These are phyloP conservation scores for Gorsachius magnificus DNA, from an alignment of 2,797 vertebrate genomes.

Conservation along the genomic window DNA sequence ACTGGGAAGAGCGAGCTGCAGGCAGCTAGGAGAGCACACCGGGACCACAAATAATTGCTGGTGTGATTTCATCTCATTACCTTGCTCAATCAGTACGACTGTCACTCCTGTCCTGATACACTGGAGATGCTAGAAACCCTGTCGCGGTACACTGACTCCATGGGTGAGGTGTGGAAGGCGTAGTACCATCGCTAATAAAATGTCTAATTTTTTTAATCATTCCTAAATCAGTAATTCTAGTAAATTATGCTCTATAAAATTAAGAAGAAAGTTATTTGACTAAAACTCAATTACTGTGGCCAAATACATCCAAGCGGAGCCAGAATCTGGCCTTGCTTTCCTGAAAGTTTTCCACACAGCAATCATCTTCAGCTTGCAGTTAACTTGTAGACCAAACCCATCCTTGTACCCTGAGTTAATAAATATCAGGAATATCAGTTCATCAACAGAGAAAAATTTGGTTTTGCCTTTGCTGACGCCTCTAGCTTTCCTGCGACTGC, in stretches of 20 bases:
- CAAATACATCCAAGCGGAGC: neutral
- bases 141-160: neutral
- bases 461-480: neutral
- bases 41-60: constrained; percentile 11
- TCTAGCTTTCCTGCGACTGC: neutral
- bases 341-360: neutral
- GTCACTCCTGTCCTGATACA: neutral
- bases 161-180: neutral
- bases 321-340: neutral
- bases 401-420: neutral
- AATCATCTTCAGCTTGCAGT: neutral
- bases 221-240: neutral
- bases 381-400: neutral
- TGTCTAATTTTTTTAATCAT: neutral
- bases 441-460: neutral
- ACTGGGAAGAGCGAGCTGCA: neutral
- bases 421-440: neutral
- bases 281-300: neutral
- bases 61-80: constrained; percentile 5
- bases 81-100: neutral
- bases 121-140: neutral
- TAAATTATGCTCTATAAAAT: neutral
- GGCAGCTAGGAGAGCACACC: neutral
- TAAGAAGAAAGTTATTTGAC: neutral
- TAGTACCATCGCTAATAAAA: neutral